These are phyloP conservation scores for Carpatolechia fugitivella DNA, from an alignment of 2,888 invertebrate species.

Conservation along the genomic window DNA sequence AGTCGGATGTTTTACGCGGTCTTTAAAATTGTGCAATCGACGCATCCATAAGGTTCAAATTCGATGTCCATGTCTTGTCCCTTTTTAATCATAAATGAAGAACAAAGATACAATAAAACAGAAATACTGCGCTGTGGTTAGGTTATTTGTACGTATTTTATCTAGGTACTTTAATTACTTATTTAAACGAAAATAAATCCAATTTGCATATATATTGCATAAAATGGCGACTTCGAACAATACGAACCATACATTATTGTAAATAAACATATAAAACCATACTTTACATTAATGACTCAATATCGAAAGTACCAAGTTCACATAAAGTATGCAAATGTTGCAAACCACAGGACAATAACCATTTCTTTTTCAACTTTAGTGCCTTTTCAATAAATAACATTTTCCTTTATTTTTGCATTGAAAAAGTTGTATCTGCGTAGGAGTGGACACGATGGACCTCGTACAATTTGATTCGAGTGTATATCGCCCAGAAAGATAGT, in stretches of 20 bases:
- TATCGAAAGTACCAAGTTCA: constrained; percentile 49
- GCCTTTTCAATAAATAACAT: background rate
- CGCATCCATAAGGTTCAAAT: too few species aligned
- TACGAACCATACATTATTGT: background rate
- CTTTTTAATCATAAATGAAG: too few species aligned
- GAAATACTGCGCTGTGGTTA: too few species aligned
- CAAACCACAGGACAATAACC: constrained; percentile 20
- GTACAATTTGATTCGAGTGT: constrained; percentile 69
- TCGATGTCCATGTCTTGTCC: too few species aligned
- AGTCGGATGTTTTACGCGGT: too few species aligned
- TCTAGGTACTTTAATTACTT: too few species aligned
- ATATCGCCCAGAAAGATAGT: constrained; percentile 53
- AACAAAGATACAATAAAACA: too few species aligned
- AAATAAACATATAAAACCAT: constrained; percentile 34
- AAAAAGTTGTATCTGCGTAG: constrained; percentile 49
- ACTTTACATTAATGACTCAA: constrained; percentile 40
- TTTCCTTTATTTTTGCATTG: constrained; percentile 1
- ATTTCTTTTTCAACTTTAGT: background rate
- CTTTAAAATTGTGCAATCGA: too few species aligned
- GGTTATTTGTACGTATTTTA: too few species aligned
- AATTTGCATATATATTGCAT: too few species aligned
- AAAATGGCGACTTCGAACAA: too few species aligned
- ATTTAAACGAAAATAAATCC: too few species aligned
- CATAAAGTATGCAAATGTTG: constrained; percentile 57
- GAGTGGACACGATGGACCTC: constrained; percentile 66